phyloP scores from a whole-genome alignment of 2,113 vertebrate genomes.

The Machaerirhynchus nigripectus region DNA sequence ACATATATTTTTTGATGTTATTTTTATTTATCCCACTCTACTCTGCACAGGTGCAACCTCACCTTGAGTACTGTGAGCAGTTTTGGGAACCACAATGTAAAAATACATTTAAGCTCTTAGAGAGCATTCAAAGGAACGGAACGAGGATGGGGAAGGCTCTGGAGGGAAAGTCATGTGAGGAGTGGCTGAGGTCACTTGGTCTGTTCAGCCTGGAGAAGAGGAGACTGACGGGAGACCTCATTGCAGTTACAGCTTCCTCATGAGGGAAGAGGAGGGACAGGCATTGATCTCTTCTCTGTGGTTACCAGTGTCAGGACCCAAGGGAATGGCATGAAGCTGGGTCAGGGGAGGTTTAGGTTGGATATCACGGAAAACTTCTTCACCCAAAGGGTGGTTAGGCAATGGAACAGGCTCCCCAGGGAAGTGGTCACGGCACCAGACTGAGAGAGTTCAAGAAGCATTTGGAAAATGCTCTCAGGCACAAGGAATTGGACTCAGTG shows the following conservation, averaged over 20 bases:
- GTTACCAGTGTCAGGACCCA: too few relatives aligned
- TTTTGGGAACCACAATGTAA: not conserved
- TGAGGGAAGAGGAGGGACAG: not conserved
- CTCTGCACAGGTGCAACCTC: not conserved
- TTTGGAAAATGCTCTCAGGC: not conserved
- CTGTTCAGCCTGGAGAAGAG: not conserved
- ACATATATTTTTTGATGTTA: not conserved
- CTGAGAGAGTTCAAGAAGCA: fast-evolving
- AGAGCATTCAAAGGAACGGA: not conserved
- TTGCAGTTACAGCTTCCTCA: fast-evolving
- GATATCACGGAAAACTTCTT: fast-evolving
- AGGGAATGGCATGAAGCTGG: not conserved
- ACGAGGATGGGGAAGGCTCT: not conserved
- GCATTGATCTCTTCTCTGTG: too few relatives aligned
- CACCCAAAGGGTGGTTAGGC: fast-evolving
- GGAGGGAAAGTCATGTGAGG: not conserved
- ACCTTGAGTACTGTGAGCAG: too few relatives aligned
- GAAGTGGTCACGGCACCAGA: too few relatives aligned
- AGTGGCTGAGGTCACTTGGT: fast-evolving
- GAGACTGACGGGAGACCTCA: not conserved
- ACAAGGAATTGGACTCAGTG: not conserved
- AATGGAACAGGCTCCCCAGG: not conserved
- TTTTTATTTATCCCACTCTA: not conserved
- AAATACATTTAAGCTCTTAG: not conserved
- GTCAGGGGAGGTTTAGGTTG: not conserved